A percentile compares a stretch with the other conserved stretches of the same genome.
These are phyloP conservation scores for Pherbina coryleti DNA, from an alignment of 2,888 invertebrate genomes.

Conservation along the genomic window DNA sequence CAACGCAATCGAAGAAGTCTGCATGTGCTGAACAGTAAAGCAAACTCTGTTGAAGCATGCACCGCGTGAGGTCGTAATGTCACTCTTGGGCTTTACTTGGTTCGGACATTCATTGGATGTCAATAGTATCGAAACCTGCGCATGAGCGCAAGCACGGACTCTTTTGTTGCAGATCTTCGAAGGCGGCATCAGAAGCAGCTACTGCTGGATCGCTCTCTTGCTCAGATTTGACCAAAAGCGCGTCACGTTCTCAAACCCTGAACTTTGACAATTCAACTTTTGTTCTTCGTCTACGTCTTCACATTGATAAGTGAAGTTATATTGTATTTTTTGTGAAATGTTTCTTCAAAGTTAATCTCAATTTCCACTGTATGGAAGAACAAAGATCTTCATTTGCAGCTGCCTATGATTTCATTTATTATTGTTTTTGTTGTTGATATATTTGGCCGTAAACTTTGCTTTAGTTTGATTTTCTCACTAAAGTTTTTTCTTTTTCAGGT, in stretches of 20 bases:
- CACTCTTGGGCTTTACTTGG: not conserved
- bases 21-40: not conserved
- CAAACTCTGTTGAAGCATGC: not conserved
- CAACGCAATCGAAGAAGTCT: constrained; percentile 2
- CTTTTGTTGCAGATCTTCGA: not conserved
- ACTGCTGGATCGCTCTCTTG: constrained; percentile 7
- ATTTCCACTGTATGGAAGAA: too few relatives aligned
- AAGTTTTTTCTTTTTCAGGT: not conserved
- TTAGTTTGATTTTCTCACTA: not conserved
- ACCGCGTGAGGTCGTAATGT: constrained; percentile 25
- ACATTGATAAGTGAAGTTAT: constrained; percentile 43
- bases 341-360: not conserved
- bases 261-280: constrained; percentile 61
- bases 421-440: not conserved
- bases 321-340: constrained; percentile 24
- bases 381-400: not conserved
- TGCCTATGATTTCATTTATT: constrained; percentile 1
- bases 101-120: constrained; percentile 15
- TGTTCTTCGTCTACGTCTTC: constrained; percentile 28
- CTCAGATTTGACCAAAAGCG: constrained; percentile 37
- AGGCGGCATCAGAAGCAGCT: constrained; percentile 16
- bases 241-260: constrained; percentile 63
- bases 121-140: constrained; percentile 5
- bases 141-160: not conserved
- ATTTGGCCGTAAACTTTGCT: not conserved